Conservation (phyloP, 2,888 invertebrate genomes). For the Cetonia aurata region DNA sequence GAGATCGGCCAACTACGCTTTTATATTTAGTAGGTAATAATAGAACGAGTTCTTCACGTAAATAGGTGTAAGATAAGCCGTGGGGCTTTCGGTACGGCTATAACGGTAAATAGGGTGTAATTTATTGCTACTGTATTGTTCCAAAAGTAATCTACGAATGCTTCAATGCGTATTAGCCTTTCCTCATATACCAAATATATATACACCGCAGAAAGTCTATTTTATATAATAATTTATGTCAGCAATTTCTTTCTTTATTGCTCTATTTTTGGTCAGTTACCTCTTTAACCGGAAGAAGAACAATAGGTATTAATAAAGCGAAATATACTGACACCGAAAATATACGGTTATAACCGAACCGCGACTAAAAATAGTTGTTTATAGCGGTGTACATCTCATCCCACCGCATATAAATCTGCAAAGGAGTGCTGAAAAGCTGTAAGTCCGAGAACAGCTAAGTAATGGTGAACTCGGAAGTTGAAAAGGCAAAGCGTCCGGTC, state of each 20-base stretch:
- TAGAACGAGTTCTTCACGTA: constrained; percentile 13
- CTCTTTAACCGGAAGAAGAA: too few relatives aligned
- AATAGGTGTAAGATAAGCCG: constrained; percentile 10
- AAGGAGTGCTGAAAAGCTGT: constrained; percentile 10
- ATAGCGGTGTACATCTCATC: neutral
- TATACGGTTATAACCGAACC: neutral
- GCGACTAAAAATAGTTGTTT: constrained; percentile 11
- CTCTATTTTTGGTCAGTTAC: too few relatives aligned
- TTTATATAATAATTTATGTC: too few relatives aligned
- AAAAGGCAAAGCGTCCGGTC: neutral
- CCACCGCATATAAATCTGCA: neutral
- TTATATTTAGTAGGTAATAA: constrained; percentile 21
- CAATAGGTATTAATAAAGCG: too few relatives aligned
- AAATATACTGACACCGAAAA: too few relatives aligned
- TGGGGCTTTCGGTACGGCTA: constrained; percentile 2
- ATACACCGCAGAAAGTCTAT: too few relatives aligned
- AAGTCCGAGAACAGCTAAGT: neutral
- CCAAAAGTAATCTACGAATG: too few relatives aligned
- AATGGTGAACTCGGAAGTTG: neutral
- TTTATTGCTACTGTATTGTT: constrained; percentile 2
- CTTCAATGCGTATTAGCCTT: too few relatives aligned
- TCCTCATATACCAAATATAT: too few relatives aligned
- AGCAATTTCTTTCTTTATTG: too few relatives aligned
- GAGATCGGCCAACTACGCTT: neutral
- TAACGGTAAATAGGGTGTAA: constrained; percentile 12